phyloP scores from a whole-genome alignment of 2,113 vertebrate species.

The Nibea coibor region DNA sequence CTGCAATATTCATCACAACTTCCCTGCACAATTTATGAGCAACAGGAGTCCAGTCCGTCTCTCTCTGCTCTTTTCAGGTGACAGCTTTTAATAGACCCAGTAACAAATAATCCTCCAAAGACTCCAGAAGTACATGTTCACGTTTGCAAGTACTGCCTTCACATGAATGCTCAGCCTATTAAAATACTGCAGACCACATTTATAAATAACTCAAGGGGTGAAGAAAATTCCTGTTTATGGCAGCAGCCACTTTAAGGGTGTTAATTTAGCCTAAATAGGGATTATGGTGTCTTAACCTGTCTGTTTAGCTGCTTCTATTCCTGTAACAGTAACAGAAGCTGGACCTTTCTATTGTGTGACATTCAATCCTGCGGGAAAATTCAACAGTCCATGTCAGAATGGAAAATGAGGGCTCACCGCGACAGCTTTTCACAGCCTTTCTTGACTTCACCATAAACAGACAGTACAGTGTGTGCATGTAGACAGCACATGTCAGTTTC shows the following conservation, averaged over 20 bases:
- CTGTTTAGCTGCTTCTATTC: conserved; percentile 44
- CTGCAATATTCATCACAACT: conserved; percentile 78
- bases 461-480: background rate
- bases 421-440: conserved; percentile 5
- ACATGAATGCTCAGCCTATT: background rate
- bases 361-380: conserved; percentile 47
- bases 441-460: conserved; percentile 2
- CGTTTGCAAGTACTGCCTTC: background rate
- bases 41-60: conserved; percentile 75
- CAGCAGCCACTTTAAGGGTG: background rate
- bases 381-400: conserved; percentile 41
- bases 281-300: conserved; percentile 14
- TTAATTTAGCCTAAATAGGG: background rate
- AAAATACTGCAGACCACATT: background rate
- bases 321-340: conserved; percentile 50
- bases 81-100: conserved; percentile 73
- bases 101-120: conserved; percentile 51
- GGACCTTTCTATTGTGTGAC: conserved; percentile 41
- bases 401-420: conserved; percentile 34
- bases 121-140: conserved; percentile 37
- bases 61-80: conserved; percentile 76
- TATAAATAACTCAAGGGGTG: background rate
- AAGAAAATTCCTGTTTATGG: background rate
- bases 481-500: background rate
- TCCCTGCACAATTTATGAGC: conserved; percentile 89